Evolutionary conservation across 1,140 invertebrate genomes (phyloP), one percentile per base, ranked within the genome.

Genomic region (Drosophila ohnishii): DNA sequence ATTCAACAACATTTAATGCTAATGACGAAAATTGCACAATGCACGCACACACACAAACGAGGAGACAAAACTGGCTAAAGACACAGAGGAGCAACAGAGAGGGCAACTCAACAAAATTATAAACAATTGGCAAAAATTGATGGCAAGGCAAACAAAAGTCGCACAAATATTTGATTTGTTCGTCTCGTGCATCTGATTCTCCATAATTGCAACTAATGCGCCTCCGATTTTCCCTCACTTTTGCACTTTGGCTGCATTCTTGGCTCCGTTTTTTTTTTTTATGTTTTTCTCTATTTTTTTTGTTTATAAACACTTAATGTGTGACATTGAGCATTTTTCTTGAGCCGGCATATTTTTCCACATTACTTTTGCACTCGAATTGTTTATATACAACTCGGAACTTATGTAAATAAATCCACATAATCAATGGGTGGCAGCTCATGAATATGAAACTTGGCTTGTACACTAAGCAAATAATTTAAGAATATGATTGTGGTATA

Each of bases 11-110:
- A 84, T 88, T 88, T 88, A 89, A 89, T 89, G 84, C 85, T 88
- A 88, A 88, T 88, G 85, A 88, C 74, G 73, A 79, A 87, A 88
- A 88, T 88, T 89, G 85, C 81, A 80, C 87, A 90, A 89, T 86
- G 86, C 85, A 89, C 81, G 77, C 84, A 86, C 50, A 67, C 57
- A 59, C 34, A 25, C 51, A 25, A 2, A 59, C 8, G 44, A 16
- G 28, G 30, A n/a, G 44, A 44, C 58, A 65, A 59, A 28, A 61
- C 28, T 19, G 5, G 34, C 37, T 25, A 16, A 19, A 60, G 44
- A 1, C 14, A 40, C 37, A 51, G n/a, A 35, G 19, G 48, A 30
- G 32, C 50, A 13, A 7, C 56, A n/a, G 45, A 58, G 32, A 62
- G 42, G 45, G 56, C 76, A 67, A 53, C 66, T 60, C 45, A 77